A percentile compares a stretch with the other conserved stretches of the same genome.
Conservation (phyloP, 2,888 invertebrate genomes). For the Mesopsocus fuscifrons region DNA sequence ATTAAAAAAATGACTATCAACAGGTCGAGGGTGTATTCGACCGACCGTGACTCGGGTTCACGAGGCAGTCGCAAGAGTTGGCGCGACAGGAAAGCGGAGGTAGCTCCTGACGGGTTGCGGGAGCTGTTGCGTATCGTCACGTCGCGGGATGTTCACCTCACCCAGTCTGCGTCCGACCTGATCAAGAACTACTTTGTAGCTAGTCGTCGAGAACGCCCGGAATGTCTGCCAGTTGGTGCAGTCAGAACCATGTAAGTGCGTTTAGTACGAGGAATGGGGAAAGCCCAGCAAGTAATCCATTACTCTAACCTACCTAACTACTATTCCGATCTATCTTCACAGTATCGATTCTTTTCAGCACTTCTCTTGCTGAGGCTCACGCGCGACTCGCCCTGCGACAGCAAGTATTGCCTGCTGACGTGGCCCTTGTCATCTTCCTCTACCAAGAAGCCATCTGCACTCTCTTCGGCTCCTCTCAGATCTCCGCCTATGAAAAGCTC, state of each 20-base stretch:
- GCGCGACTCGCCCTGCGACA: slow-evolving; percentile 20
- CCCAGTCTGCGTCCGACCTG: slow-evolving; percentile 25
- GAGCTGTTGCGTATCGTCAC: slow-evolving; percentile 19
- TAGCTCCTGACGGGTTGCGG: too few relatives aligned
- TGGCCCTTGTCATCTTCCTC: slow-evolving; percentile 19
- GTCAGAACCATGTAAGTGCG: slow-evolving; percentile 21
- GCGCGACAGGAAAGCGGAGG: too few relatives aligned
- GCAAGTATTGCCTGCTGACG: slow-evolving; percentile 20
- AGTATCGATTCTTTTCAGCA: slow-evolving; percentile 16
- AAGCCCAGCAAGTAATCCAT: slow-evolving; percentile 1
- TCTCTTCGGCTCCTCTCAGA: slow-evolving; percentile 15
- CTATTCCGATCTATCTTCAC: too few relatives aligned
- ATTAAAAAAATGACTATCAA: too few relatives aligned
- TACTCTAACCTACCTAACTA: not conserved
- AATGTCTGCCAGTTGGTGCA: slow-evolving; percentile 21
- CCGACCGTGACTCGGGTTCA: too few relatives aligned
- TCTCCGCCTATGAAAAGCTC: too few relatives aligned
- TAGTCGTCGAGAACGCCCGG: slow-evolving; percentile 24
- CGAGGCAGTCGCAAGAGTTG: too few relatives aligned
- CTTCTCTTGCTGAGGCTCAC: slow-evolving; percentile 20
- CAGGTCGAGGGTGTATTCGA: too few relatives aligned
- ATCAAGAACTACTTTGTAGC: slow-evolving; percentile 29
- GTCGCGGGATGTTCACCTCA: slow-evolving; percentile 16
- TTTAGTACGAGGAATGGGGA: too few relatives aligned
- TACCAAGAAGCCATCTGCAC: slow-evolving; percentile 17